A percentile compares a stretch with the other conserved stretches of the same genome.
These are phyloP conservation scores for Agrochola macilenta DNA, from an alignment of 2,888 invertebrate genomes.

Conservation along the genomic window DNA sequence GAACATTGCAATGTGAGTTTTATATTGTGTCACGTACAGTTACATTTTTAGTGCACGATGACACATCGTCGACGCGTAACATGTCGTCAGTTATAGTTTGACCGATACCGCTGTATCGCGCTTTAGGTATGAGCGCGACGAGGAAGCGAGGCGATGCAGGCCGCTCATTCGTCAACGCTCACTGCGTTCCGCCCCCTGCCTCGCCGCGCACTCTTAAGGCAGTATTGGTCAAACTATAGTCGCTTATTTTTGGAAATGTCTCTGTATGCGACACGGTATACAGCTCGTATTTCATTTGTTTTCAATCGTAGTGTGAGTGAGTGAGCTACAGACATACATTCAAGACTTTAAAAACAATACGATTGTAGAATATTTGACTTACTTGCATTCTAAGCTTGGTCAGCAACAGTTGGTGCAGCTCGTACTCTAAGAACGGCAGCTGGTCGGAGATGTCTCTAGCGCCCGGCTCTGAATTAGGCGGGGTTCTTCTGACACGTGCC, in stretches of 20 bases:
- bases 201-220: no score
- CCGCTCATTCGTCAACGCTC: no score
- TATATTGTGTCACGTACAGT: no score
- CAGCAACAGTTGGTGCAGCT: conserved; percentile 96
- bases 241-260: background rate
- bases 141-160: no score
- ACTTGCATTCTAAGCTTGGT: conserved; percentile 96
- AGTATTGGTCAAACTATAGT: no score
- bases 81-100: no score
- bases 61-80: background rate
- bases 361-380: background rate
- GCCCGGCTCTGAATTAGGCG: conserved; percentile 95
- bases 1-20: background rate
- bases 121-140: no score
- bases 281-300: background rate
- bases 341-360: background rate
- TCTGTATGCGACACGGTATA: background rate
- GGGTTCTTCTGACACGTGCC: conserved; percentile 94
- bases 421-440: conserved; percentile 98
- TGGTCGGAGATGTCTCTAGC: conserved; percentile 98
- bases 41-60: background rate
- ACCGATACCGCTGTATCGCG: no score
- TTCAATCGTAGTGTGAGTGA: no score
- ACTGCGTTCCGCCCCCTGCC: no score
- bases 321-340: no score